phyloP scores from a whole-genome alignment of 2,888 invertebrate genomes.

The Hydropsyche betteni region DNA sequence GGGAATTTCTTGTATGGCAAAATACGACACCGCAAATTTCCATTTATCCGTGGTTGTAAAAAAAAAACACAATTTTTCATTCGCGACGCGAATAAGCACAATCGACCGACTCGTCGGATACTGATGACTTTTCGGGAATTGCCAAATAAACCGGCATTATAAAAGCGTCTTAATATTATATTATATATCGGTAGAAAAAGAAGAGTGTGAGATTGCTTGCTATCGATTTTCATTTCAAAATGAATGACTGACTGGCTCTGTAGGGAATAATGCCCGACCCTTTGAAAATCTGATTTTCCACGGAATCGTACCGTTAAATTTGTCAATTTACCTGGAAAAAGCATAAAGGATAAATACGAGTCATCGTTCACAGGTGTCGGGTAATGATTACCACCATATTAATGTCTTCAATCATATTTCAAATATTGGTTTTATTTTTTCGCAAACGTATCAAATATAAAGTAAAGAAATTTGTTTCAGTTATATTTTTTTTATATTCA shows the following conservation, averaged over 20 bases:
- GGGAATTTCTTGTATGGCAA: neutral
- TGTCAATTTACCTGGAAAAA: conserved; percentile 15
- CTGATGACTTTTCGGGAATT: too few relatives aligned
- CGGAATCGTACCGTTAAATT: neutral
- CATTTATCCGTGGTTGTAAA: neutral
- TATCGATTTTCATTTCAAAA: neutral
- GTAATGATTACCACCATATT: neutral
- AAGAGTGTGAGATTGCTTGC: neutral
- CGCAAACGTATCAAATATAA: neutral
- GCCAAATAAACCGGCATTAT: too few relatives aligned
- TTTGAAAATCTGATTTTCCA: neutral
- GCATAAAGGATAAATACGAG: conserved; percentile 1
- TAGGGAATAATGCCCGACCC: neutral
- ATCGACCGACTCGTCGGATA: too few relatives aligned
- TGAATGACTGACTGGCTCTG: neutral
- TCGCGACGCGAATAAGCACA: neutral
- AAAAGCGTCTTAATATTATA: neutral
- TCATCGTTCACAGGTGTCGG: conserved; percentile 7
- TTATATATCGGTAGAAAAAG: neutral
- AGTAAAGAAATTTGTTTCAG: too few relatives aligned
- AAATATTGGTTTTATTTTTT: neutral
- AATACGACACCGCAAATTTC: neutral
- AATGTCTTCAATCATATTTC: neutral
- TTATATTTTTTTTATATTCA: too few relatives aligned
- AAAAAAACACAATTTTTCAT: neutral